Evolutionary conservation across 1,140 invertebrate species (phyloP).

Genomic region (Calosoma granatense): DNA sequence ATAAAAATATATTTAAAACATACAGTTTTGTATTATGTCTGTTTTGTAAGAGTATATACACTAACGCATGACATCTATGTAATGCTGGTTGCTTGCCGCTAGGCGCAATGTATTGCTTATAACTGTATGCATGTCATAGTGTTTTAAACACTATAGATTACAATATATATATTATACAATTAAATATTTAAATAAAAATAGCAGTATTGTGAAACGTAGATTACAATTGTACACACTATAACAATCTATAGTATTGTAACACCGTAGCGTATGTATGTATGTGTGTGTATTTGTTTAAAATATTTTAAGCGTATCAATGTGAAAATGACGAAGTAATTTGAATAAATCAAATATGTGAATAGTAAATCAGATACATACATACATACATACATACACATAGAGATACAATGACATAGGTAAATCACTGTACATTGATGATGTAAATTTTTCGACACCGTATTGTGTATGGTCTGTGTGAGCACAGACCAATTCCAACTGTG

Average conservation of each 20-base stretch:
- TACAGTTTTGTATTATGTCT: no score
- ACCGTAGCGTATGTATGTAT: not conserved
- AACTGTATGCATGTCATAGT: no score
- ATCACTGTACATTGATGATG: no score
- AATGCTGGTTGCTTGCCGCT: no score
- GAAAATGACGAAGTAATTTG: not conserved
- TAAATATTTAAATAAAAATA: not conserved
- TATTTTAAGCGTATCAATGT: not conserved
- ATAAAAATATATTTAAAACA: no score
- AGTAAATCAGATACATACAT: not conserved
- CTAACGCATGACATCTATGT: no score
- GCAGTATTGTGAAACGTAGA: not conserved
- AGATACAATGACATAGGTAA: no score
- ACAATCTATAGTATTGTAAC: not conserved
- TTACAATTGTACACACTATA: not conserved
- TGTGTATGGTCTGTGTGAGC: not conserved
- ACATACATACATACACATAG: no score
- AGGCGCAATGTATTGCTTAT: no score
- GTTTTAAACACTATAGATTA: not conserved
- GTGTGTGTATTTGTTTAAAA: not conserved
- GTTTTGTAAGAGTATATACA: no score
- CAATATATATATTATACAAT: not conserved
- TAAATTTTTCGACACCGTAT: no score
- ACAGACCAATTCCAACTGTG: not conserved
- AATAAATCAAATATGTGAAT: not conserved